Evolutionary conservation across 2,113 vertebrate species (phyloP).

Genomic region (Hippopotamus amphibius): DNA sequence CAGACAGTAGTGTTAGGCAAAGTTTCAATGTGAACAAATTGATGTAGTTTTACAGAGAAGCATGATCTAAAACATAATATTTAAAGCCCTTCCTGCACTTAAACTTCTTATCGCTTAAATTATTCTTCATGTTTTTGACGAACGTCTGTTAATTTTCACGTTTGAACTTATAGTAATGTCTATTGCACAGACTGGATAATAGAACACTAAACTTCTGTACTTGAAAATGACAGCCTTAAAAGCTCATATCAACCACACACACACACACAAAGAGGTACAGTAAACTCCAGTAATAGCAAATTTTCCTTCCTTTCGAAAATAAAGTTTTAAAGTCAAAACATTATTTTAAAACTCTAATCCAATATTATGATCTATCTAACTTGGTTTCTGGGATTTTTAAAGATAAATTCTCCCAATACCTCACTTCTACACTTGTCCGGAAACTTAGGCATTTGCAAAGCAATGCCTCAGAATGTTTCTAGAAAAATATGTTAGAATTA

Average conservation of each 20-base stretch:
- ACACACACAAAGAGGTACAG: background rate
- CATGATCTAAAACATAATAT: background rate
- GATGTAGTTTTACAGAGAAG: background rate
- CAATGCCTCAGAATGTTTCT: background rate
- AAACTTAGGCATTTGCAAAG: background rate
- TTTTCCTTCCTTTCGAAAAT: conserved; percentile 40
- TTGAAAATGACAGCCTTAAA: conserved; percentile 34
- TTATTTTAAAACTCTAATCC: background rate
- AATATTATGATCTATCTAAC: background rate
- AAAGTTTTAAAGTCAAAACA: background rate
- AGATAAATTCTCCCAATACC: background rate
- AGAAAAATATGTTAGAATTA: background rate
- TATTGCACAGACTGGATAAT: background rate
- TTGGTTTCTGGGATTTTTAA: background rate
- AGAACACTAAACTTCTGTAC: background rate
- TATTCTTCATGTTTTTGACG: background rate
- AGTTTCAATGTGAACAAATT: background rate
- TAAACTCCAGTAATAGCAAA: background rate
- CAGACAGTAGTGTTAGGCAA: background rate
- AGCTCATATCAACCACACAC: background rate
- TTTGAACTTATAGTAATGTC: background rate
- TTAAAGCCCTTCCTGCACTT: background rate
- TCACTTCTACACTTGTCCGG: background rate
- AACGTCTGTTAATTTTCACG: background rate
- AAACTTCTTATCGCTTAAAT: background rate